Evolutionary conservation across 1,140 invertebrate genomes (phyloP).

Genomic region (Drosophila elegans): DNA sequence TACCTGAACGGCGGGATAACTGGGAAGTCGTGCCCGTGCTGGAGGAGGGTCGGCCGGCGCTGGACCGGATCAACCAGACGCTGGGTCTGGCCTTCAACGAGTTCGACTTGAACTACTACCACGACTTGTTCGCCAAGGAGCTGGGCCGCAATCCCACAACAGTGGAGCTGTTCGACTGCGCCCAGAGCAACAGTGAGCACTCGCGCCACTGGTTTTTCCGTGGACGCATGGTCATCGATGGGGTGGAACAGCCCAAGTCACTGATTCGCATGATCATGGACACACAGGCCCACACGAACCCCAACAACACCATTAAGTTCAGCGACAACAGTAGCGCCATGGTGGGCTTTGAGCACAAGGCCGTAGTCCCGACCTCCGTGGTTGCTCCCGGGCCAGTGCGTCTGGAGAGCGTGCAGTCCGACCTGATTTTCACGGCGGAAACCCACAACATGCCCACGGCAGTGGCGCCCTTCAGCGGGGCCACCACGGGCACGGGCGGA

Average conservation of each 20-base stretch:
- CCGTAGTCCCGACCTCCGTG: conserved; percentile 88
- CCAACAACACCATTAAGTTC: conserved; percentile 99
- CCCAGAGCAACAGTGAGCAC: conserved; percentile 99
- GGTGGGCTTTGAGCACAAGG: conserved; percentile 90
- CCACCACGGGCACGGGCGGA: conserved; percentile 98
- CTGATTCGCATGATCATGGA: conserved; percentile 97
- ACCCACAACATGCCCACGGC: conserved; percentile 99
- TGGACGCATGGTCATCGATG: conserved; percentile 95
- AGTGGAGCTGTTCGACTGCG: conserved; percentile 98
- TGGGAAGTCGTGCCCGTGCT: conserved; percentile 95
- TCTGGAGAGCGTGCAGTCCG: conserved; percentile 87
- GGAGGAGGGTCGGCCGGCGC: conserved; percentile 90
- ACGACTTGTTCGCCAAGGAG: conserved; percentile 91
- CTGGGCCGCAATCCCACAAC: conserved; percentile 97
- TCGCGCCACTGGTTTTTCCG: conserved; percentile 97
- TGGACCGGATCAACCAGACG: conserved; percentile 93
- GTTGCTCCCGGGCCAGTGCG: conserved; percentile 88
- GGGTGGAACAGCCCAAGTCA: conserved; percentile 90
- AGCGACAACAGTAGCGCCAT: conserved; percentile 99
- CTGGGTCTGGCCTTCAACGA: conserved; percentile 94
- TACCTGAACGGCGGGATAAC: conserved; percentile 87
- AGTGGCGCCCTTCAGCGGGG: conserved; percentile 96
- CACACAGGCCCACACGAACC: conserved; percentile 94
- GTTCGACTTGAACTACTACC: conserved; percentile 95
- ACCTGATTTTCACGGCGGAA: conserved; percentile 99